These are phyloP conservation scores for Montipora cactus DNA, from an alignment of 64 coral and sea anemone species.

Conservation along the genomic window DNA sequence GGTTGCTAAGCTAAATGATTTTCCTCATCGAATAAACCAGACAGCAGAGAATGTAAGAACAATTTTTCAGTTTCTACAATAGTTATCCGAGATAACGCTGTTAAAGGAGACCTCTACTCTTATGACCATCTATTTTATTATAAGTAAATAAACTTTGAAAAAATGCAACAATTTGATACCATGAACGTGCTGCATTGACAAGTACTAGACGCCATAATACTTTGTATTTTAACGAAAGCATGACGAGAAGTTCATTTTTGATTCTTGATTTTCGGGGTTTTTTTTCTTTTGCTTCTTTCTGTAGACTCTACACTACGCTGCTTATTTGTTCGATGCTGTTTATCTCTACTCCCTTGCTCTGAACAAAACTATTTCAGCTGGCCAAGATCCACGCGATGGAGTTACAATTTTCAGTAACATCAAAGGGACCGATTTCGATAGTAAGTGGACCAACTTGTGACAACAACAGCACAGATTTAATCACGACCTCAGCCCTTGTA, in stretches of 20 bases:
- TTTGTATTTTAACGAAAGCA: too few relatives aligned
- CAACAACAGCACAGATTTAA: too few relatives aligned
- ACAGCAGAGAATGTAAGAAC: neutral
- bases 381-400: constrained; percentile 36
- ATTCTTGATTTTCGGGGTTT: neutral
- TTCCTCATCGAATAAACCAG: neutral
- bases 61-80: too few relatives aligned
- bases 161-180: too few relatives aligned
- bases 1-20: neutral
- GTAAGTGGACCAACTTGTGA: neutral
- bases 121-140: too few relatives aligned
- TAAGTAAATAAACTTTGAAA: too few relatives aligned
- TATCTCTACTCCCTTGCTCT: constrained; percentile 58
- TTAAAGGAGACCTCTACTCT: too few relatives aligned
- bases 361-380: constrained; percentile 50
- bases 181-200: too few relatives aligned
- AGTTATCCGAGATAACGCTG: too few relatives aligned
- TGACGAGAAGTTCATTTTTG: too few relatives aligned
- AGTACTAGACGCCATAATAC: too few relatives aligned
- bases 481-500: too few relatives aligned
- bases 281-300: neutral
- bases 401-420: constrained; percentile 23
- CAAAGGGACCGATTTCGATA: constrained; percentile 36
- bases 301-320: constrained; percentile 37
- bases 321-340: constrained; percentile 56